Evolutionary conservation across 2,113 vertebrate species (phyloP).

Genomic region (Albula goreensis): DNA sequence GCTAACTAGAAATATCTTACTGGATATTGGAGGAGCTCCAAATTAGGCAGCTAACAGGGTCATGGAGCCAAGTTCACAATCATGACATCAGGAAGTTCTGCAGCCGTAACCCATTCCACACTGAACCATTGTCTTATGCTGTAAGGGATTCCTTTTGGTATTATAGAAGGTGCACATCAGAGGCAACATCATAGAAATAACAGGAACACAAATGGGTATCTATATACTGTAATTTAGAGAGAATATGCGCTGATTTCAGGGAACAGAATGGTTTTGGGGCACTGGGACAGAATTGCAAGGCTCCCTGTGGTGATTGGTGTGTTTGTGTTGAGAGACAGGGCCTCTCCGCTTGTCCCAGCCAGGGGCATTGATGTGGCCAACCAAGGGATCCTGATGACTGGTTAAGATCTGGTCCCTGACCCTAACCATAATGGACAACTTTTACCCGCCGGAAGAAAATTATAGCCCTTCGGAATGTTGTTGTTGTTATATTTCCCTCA

Average conservation of each 20-base stretch:
- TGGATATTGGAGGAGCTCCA: background rate
- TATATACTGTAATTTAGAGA: conserved; percentile 24
- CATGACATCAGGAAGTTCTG: background rate
- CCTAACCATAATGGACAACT: conserved; percentile 75
- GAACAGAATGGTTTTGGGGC: conserved; percentile 24
- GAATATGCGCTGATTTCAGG: conserved; percentile 26
- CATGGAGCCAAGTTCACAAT: background rate
- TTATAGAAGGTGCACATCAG: background rate
- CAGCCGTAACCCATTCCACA: background rate
- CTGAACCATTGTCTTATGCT: background rate
- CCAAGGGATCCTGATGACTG: conserved; percentile 65
- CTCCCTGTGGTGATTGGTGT: conserved; percentile 54
- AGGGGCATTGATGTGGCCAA: conserved; percentile 49
- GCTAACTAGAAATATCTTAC: background rate
- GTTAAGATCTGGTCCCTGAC: conserved; percentile 76
- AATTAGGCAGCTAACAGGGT: background rate
- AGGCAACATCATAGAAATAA: conserved; percentile 2
- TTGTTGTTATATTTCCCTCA: conserved; percentile 77
- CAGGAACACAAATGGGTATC: conserved; percentile 15
- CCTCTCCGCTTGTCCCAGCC: conserved; percentile 66
- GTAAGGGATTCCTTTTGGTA: background rate
- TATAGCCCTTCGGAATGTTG: conserved; percentile 49
- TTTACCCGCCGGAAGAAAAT: conserved; percentile 64
- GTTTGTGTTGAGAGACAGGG: conserved; percentile 60
- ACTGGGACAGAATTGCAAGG: background rate